Percentiles rank a stretch among this genome's conserved stretches.
phyloP scores from a whole-genome alignment of 2,797 vertebrate species.

The Cryptoprocta ferox region DNA sequence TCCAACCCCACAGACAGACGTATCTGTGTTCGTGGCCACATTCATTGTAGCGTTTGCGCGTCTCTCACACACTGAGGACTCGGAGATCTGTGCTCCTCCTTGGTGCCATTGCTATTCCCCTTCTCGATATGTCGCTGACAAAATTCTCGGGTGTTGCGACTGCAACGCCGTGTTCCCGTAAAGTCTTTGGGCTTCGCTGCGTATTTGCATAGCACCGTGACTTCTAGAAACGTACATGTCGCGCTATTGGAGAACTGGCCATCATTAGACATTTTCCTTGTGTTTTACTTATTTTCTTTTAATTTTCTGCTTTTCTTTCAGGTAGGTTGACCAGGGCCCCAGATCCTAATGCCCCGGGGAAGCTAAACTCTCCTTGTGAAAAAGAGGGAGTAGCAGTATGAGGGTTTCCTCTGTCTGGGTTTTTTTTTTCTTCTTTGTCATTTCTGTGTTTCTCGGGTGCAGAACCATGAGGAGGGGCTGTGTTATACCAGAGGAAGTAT shows the following conservation, averaged over 20 bases:
- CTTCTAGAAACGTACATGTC: accelerated
- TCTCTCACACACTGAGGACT: accelerated
- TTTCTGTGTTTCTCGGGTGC: neutral
- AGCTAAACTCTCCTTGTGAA: neutral
- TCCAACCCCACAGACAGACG: neutral
- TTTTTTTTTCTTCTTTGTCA: neutral
- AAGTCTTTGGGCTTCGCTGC: accelerated
- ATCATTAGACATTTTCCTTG: accelerated
- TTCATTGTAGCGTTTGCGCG: accelerated
- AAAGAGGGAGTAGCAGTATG: too few relatives aligned
- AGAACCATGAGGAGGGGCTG: too few relatives aligned
- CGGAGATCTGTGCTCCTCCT: neutral
- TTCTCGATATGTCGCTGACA: accelerated
- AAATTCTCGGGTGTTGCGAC: accelerated
- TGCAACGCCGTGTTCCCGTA: accelerated
- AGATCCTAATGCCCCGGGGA: accelerated
- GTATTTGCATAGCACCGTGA: accelerated
- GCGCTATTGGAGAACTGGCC: accelerated
- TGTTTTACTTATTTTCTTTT: too few relatives aligned
- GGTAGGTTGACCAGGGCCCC: neutral
- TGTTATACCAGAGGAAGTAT: neutral
- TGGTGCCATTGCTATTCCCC: too few relatives aligned
- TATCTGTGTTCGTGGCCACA: accelerated
- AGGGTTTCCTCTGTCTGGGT: too few relatives aligned
- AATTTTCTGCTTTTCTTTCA: neutral